These are phyloP conservation scores for Prorops nasuta DNA, from an alignment of 1,140 invertebrate species.

Conservation along the genomic window DNA sequence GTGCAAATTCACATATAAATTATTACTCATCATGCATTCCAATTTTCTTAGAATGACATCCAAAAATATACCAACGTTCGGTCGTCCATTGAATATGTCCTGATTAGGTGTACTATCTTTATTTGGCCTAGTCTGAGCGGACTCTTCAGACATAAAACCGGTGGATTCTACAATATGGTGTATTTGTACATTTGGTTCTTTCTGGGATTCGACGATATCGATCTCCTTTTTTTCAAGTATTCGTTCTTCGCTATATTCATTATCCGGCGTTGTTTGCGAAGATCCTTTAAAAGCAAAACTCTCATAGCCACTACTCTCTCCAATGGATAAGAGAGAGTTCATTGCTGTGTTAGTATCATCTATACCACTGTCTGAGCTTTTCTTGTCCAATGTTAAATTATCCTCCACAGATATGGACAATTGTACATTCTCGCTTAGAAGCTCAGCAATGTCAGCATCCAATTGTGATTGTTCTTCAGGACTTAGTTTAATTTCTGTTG, in stretches of 20 bases:
- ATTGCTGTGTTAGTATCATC: slow-evolving; percentile 37
- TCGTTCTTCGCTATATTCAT: slow-evolving; percentile 35
- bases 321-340: slow-evolving; percentile 65
- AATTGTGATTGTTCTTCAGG: slow-evolving; percentile 41
- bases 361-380: slow-evolving; percentile 27
- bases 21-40: slow-evolving; percentile 81
- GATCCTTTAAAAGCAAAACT: slow-evolving; percentile 70
- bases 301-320: slow-evolving; percentile 82
- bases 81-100: slow-evolving; percentile 39
- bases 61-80: slow-evolving; percentile 67
- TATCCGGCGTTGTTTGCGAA: slow-evolving; percentile 44
- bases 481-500: too few relatives aligned
- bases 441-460: slow-evolving; percentile 48
- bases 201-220: slow-evolving; percentile 22
- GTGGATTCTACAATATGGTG: slow-evolving; percentile 6
- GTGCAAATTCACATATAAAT: slow-evolving; percentile 83
- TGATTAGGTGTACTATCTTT: slow-evolving; percentile 27
- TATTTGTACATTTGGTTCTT: slow-evolving; percentile 11
- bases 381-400: slow-evolving; percentile 21
- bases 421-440: slow-evolving; percentile 40
- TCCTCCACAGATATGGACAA: slow-evolving; percentile 8
- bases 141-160: slow-evolving; percentile 9
- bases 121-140: slow-evolving; percentile 18
- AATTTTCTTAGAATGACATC: slow-evolving; percentile 78
- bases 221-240: slow-evolving; percentile 54